Conservation (phyloP, 2,113 vertebrate species). For the Engraulis encrasicolus region DNA sequence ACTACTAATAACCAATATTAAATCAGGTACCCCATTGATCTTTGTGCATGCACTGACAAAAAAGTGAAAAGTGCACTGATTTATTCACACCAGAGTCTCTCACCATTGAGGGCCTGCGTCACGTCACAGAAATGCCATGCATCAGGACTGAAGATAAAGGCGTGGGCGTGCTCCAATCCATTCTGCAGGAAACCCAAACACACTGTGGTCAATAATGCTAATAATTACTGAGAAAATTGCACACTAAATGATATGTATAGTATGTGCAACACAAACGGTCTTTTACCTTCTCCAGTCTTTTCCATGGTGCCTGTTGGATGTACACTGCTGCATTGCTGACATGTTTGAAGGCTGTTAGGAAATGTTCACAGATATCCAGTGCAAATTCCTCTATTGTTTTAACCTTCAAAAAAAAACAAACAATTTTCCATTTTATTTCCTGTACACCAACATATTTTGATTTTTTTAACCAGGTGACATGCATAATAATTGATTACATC, state of each 20-base stretch:
- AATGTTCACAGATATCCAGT: conserved; percentile 83
- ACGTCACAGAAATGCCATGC: conserved; percentile 83
- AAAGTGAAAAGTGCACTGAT: neutral
- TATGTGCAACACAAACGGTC: neutral
- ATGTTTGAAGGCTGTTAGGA: conserved; percentile 85
- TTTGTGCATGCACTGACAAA: neutral
- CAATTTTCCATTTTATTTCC: neutral
- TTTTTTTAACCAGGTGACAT: neutral
- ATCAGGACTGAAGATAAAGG: conserved; percentile 82
- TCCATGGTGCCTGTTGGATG: conserved; percentile 87
- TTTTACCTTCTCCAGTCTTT: conserved; percentile 82
- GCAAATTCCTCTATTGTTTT: conserved; percentile 84
- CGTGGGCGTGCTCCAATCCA: conserved; percentile 78
- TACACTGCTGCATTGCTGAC: conserved; percentile 78
- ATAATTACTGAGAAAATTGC: neutral
- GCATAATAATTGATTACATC: too few relatives aligned
- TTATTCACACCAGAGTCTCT: conserved; percentile 40
- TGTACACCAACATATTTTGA: neutral
- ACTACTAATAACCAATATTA: neutral
- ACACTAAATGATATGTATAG: neutral
- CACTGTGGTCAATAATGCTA: neutral
- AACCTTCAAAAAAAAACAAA: conserved; percentile 68
- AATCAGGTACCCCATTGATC: neutral
- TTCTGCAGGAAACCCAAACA: conserved; percentile 67
- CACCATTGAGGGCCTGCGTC: conserved; percentile 80